Conservation (phyloP, 2,797 vertebrate genomes). For the Rhinogobio ventralis region DNA sequence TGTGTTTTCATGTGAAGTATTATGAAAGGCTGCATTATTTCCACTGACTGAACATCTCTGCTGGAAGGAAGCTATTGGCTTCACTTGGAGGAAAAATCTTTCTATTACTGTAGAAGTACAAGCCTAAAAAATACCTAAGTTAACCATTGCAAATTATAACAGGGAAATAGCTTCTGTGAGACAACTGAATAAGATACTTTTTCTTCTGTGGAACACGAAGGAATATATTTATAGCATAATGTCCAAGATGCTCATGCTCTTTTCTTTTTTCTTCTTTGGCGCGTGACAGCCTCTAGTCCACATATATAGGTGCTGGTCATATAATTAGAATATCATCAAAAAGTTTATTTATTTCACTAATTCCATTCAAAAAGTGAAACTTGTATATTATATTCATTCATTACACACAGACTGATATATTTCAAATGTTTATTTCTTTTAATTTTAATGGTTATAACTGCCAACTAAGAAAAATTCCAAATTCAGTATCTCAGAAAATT, state of each 20-base stretch:
- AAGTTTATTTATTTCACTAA: too few relatives aligned
- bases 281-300: neutral
- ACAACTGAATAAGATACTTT: neutral
- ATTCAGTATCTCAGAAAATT: too few relatives aligned
- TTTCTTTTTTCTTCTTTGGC: neutral
- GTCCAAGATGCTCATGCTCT: neutral
- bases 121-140: neutral
- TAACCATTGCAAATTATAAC: neutral
- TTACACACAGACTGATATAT: too few relatives aligned
- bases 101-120: neutral
- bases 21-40: constrained; percentile 21
- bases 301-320: too few relatives aligned
- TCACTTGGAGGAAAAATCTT: neutral
- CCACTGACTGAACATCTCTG: constrained; percentile 4
- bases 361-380: too few relatives aligned
- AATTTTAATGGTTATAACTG: too few relatives aligned
- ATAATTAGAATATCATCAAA: too few relatives aligned
- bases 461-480: too few relatives aligned
- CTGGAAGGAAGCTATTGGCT: neutral
- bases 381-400: too few relatives aligned
- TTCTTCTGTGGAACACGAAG: neutral
- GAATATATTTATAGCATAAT: neutral
- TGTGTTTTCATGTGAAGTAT: constrained; percentile 18
- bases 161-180: neutral
- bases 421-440: too few relatives aligned